Evolutionary conservation across 2,113 vertebrate species (phyloP).

Genomic region (Haemorhous mexicanus): DNA sequence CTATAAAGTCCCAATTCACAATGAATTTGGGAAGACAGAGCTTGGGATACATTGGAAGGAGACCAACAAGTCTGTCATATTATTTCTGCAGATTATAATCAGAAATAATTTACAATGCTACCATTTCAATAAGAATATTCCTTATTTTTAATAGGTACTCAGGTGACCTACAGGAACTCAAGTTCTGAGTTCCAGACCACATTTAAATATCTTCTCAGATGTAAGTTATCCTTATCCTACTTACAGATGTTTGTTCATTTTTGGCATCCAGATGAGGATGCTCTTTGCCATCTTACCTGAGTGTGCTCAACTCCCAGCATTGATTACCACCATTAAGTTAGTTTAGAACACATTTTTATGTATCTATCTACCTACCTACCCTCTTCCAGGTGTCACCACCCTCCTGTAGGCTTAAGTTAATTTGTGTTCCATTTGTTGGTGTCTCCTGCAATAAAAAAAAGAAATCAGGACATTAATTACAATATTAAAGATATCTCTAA

Average conservation of each 20-base stretch:
- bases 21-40: not conserved
- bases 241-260: not conserved
- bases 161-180: not conserved
- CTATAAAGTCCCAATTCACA: not conserved
- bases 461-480: not conserved
- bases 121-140: not conserved
- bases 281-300: not conserved
- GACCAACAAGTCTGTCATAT: not conserved
- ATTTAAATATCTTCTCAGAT: not conserved
- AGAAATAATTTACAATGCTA: not conserved
- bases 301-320: not conserved
- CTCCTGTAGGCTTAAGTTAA: conserved; percentile 33
- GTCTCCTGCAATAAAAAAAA: conserved; percentile 36
- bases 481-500: not conserved
- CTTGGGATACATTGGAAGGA: not conserved
- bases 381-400: conserved; percentile 5
- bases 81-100: not conserved
- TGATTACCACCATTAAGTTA: not conserved
- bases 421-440: conserved; percentile 32
- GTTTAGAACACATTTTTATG: not conserved
- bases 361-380: not conserved
- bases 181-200: not conserved
- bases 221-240: not conserved
- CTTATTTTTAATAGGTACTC: not conserved
- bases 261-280: not conserved